Conservation (phyloP, 37 sponge, comb jelly and placozoan species). For the Beroe ovata region DNA sequence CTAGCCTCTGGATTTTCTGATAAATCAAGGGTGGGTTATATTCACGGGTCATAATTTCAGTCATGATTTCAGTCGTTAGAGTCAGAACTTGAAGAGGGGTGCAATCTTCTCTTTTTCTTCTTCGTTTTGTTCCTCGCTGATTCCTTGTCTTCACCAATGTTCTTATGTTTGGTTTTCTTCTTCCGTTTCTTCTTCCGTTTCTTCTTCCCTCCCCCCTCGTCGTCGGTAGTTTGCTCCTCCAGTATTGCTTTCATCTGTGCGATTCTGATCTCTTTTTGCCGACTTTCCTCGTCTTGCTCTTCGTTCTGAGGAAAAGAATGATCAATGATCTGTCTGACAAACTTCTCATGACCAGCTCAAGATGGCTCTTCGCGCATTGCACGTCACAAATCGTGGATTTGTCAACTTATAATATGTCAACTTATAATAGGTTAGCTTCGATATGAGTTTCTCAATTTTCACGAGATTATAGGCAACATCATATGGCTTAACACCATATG, state of each 20-base stretch:
- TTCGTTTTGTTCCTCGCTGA: slow-evolving; percentile 22
- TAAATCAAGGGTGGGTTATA: too few relatives aligned
- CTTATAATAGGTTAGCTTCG: too few relatives aligned
- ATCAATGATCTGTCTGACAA: too few relatives aligned
- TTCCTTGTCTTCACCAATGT: not conserved
- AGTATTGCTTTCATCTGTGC: slow-evolving; percentile 52
- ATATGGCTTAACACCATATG: too few relatives aligned
- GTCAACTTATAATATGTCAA: too few relatives aligned
- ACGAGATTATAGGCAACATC: too few relatives aligned
- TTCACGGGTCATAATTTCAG: too few relatives aligned
- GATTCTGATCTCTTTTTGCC: slow-evolving; percentile 51
- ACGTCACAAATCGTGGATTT: too few relatives aligned
- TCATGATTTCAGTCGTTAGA: slow-evolving; percentile 25
- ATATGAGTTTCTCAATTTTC: too few relatives aligned
- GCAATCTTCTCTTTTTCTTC: slow-evolving; percentile 50
- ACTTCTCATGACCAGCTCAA: too few relatives aligned
- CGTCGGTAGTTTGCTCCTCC: slow-evolving; percentile 38
- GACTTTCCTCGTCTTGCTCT: slow-evolving; percentile 42
- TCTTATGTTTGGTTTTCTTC: slow-evolving; percentile 4
- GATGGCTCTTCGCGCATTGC: too few relatives aligned
- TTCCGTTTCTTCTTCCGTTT: slow-evolving; percentile 62
- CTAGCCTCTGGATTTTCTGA: too few relatives aligned
- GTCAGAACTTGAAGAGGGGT: slow-evolving; percentile 16
- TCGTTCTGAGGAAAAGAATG: slow-evolving; percentile 6
- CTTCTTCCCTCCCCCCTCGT: not conserved